Base-by-base conservation (phyloP, 2,888 invertebrate genomes). In the Muscina levida region DNA sequence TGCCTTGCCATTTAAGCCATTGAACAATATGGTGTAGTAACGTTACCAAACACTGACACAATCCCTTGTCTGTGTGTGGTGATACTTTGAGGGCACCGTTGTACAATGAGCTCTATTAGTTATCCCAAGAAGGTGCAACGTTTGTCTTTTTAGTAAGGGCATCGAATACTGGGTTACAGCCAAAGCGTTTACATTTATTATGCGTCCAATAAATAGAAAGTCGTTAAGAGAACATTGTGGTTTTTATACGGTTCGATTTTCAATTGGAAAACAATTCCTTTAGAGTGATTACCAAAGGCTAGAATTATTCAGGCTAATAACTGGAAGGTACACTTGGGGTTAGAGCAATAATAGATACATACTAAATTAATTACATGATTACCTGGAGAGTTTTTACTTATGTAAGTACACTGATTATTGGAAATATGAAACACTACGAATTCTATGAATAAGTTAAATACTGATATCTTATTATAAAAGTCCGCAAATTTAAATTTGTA, bases 141-240 rank as follows among this genome's bases (percentile, higher is more conserved):
- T 46, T 68, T 72, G 15, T 31, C 22, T 44, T 65, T n/a, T n/a
- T n/a, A n/a, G n/a, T n/a, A n/a, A 67, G 19, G n/a, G 11, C 62
- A 17, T 17, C 31, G 31, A 24, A 8, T 51, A 24, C 53, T 53
- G 24, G 65, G 22, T 11, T 62, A 19, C 62, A 39, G 56, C 51
- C 17, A 51, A 46, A 70, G 57, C 46, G 51, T 59, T 73, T 26
- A 46, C 84, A 86, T 85, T 84, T 84, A 85, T 87, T 86, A 85
- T 87, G 84, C 82, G 78, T 84, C 84, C 86, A 82, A 85, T 86
- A 88, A 87, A 87, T 87, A 87, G 86, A 85, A 83, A 84, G 85
- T 86, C 86, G 87, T 87, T 87, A 86, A 85, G 85, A 85, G 85
- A 85, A 84, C 74, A 84, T 84, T 88, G 88, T 84, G 88, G 88